Conservation (phyloP, 2,797 vertebrate species). For the Rhinichthys osculus region DNA sequence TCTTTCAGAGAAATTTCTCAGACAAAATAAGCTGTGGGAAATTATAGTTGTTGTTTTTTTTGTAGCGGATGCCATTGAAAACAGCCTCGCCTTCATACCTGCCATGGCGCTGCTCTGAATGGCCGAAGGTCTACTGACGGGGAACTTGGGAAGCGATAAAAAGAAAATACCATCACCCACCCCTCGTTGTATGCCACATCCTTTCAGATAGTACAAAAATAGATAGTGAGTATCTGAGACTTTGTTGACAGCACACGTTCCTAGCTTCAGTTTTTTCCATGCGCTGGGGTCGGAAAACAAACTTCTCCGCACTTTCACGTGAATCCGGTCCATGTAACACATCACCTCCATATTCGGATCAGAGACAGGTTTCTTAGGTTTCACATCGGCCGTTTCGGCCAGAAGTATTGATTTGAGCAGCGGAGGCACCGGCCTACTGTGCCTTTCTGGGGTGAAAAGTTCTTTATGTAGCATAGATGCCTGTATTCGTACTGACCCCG, state of each 20-base stretch:
- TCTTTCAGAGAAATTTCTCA: no score
- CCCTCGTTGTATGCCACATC: constrained; percentile 66
- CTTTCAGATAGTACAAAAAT: constrained; percentile 64
- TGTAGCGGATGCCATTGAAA: no score
- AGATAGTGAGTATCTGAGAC: constrained; percentile 59
- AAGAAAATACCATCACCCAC: constrained; percentile 48
- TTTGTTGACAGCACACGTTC: constrained; percentile 70
- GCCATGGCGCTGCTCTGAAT: no score
- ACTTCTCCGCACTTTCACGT: constrained; percentile 64
- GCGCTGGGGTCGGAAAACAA: constrained; percentile 55
- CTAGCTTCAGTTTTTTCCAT: constrained; percentile 66
- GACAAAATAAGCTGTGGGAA: no score
- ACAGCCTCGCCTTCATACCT: no score
- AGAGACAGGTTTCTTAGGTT: accelerated
- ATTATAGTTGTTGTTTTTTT: no score
- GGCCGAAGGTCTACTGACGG: no score
- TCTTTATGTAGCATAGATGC: constrained; percentile 40
- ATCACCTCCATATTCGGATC: constrained; percentile 53
- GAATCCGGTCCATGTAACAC: constrained; percentile 72
- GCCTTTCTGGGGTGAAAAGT: constrained; percentile 65
- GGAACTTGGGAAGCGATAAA: not conserved
- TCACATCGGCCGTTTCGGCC: not conserved
- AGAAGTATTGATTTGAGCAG: constrained; percentile 58
- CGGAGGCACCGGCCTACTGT: constrained; percentile 53
- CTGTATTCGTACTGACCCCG: constrained; percentile 51